phyloP scores from a whole-genome alignment of 2,113 vertebrate genomes.

The Otocyon megalotis region DNA sequence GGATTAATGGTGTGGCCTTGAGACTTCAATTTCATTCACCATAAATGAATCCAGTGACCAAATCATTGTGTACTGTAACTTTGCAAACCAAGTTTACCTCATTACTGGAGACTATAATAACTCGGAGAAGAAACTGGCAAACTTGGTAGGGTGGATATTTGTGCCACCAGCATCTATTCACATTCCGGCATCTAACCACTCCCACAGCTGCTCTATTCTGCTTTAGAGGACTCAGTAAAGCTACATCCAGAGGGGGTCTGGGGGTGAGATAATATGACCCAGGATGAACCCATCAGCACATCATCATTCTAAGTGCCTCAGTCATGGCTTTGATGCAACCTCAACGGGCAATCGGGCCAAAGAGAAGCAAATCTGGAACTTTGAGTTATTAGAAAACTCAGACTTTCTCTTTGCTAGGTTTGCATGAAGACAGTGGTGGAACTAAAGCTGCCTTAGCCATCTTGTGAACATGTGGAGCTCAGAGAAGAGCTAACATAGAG shows the following conservation, averaged over 20 bases:
- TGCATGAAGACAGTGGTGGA: background rate
- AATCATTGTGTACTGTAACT: background rate
- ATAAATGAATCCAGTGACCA: slow-evolving; percentile 33
- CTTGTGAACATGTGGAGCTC: background rate
- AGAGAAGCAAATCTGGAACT: background rate
- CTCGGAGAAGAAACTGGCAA: slow-evolving; percentile 1
- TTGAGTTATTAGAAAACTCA: background rate
- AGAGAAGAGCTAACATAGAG: background rate
- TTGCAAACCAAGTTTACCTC: slow-evolving; percentile 30
- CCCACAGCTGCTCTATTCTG: background rate
- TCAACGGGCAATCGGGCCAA: background rate
- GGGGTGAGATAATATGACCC: background rate
- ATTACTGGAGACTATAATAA: background rate
- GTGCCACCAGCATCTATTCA: background rate
- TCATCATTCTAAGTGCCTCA: background rate
- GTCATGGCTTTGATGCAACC: background rate
- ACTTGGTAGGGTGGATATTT: background rate
- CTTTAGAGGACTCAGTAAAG: background rate
- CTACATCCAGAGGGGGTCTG: background rate
- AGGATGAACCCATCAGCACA: background rate
- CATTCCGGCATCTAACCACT: background rate
- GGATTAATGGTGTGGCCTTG: background rate
- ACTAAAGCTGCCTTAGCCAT: background rate
- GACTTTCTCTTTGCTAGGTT: background rate
- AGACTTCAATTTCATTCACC: slow-evolving; percentile 17